These are phyloP conservation scores for Leptura quadrifasciata DNA, from an alignment of 2,888 invertebrate genomes.

Conservation along the genomic window DNA sequence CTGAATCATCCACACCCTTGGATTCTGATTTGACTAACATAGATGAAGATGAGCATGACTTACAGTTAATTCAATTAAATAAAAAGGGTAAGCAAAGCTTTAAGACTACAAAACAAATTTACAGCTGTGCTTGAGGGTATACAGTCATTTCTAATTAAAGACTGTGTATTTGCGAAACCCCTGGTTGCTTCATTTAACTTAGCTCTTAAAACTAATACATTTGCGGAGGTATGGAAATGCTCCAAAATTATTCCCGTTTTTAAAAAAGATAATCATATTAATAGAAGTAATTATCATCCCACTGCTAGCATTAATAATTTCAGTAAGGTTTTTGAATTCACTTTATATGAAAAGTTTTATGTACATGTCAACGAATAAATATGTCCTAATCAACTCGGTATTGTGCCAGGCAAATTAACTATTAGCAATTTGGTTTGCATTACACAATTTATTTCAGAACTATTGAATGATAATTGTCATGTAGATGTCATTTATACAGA, in stretches of 20 bases:
- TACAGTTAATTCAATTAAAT: too few species aligned
- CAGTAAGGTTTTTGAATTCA: neutral
- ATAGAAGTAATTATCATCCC: neutral
- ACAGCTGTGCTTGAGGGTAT: too few species aligned
- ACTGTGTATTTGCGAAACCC: too few species aligned
- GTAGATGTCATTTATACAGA: neutral
- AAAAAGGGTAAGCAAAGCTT: too few species aligned
- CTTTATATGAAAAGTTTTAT: neutral
- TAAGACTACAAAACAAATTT: too few species aligned
- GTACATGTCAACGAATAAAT: neutral
- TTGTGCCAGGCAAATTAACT: neutral
- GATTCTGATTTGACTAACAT: too few species aligned
- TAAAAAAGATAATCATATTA: neutral
- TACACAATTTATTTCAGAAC: too few species aligned
- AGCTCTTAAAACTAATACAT: too few species aligned
- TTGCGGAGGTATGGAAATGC: too few species aligned
- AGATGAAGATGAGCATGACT: too few species aligned
- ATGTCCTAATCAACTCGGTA: neutral
- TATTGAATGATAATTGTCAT: neutral
- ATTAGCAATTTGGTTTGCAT: neutral
- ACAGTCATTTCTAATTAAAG: too few species aligned
- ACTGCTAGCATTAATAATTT: slow-evolving; percentile 5
- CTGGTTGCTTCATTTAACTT: neutral
- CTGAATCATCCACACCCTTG: too few species aligned
- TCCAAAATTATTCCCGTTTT: slow-evolving; percentile 5